Evolutionary conservation across 2,888 invertebrate species (phyloP), one percentile per base, ranked within the genome.

Genomic region (Magallana nippona): DNA sequence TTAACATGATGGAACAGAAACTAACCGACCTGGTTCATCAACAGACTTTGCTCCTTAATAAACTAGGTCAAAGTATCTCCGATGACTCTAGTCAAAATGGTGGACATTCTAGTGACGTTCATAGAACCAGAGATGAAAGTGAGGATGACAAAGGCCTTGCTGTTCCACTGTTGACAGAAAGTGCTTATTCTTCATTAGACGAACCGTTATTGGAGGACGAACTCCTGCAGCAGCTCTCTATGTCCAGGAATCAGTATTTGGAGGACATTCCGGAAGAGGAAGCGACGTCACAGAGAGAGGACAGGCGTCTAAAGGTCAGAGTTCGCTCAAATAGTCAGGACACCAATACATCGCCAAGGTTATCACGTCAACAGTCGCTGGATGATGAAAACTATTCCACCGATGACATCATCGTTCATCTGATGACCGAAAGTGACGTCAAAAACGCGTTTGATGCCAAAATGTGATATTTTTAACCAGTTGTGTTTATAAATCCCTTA

Each of bases 21-120:
- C 44, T 89, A n/a, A 87, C 86, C 27, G 78, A 78, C 44, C 81
- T 87, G 10, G n/a, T 85, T 10, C 78, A 83, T 3, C 85, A 85
- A 82, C 85, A 85, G 77, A 27, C 56, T 62, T 11, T 85, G 55
- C 44, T 84, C 19, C 27, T 84, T n/a, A 62, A 71, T 19, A 32
- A 57, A 3, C 22, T 80, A 19, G 2, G n/a, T 22, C 22, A 57
- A 27, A 22, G 56, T 57, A 79, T 27, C 27, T 57, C 19, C 57
- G 17, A 27, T 27, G 27, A 56, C 17, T 22, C 22, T 56, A 79
- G 57, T 78, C 78, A 55, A 22, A 55, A 27, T 1, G 19, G 57
- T 10, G 71, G 17, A 71, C 22, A 71, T 5, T 55, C 19, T 27
- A 2, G 57, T 55, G 57, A 79, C 15, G 56, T 57, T 79, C 19